Conservation (phyloP, 2,888 invertebrate species). For the Apotomis turbidana region DNA sequence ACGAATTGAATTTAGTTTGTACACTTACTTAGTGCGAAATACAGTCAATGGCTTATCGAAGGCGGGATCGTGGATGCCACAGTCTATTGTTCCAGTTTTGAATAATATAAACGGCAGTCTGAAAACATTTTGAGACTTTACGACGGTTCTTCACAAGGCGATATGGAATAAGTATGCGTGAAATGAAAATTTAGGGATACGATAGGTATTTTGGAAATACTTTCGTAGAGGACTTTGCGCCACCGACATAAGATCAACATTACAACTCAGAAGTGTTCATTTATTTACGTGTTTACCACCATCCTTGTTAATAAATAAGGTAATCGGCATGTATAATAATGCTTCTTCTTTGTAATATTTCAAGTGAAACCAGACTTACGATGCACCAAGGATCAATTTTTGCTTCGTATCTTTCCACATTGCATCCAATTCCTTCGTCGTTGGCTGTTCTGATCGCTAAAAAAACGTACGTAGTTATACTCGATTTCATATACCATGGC, state of each 20-base stretch:
- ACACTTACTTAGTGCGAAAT: slow-evolving; percentile 61
- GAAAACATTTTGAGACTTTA: slow-evolving; percentile 45
- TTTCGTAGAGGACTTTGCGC: no score
- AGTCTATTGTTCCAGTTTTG: slow-evolving; percentile 72
- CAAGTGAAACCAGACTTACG: slow-evolving; percentile 59
- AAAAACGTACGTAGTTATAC: slow-evolving; percentile 38
- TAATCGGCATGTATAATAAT: no score
- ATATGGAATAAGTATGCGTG: not conserved
- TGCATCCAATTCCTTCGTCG: slow-evolving; percentile 70
- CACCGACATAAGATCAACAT: no score
- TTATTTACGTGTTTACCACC: no score
- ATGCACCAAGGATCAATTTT: slow-evolving; percentile 75
- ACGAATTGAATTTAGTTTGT: no score
- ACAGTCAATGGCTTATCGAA: slow-evolving; percentile 66
- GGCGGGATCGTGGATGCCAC: slow-evolving; percentile 68
- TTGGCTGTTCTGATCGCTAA: slow-evolving; percentile 74
- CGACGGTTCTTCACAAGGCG: no score
- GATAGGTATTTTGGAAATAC: no score
- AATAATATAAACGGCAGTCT: slow-evolving; percentile 78
- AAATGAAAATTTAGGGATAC: no score
- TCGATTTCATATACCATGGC: no score
- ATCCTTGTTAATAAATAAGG: no score
- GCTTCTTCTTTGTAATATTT: no score
- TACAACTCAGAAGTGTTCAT: no score
- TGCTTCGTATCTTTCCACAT: slow-evolving; percentile 73